Evolutionary conservation across 2,113 vertebrate species (phyloP), one percentile per base, ranked within the genome.

Genomic region (Sphaerodactylus townsendi): DNA sequence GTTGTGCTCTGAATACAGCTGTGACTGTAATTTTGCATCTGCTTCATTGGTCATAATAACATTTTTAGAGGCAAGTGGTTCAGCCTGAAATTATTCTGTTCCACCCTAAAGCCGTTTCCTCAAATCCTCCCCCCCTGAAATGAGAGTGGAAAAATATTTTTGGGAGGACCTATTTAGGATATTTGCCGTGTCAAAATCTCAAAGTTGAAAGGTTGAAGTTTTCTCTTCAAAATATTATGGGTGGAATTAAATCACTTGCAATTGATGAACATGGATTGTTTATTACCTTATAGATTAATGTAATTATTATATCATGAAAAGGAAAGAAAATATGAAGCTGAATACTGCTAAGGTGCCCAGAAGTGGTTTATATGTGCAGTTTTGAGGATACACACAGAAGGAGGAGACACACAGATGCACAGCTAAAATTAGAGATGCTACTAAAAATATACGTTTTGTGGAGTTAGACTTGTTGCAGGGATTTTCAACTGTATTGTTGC

Each of bases 11-110:
- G 92, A 88, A 93, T 96, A 94, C 95, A 96, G 95, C 96, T 96
- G 96, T 92, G 95, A 86, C 92, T 95, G 88, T 92, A 90, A 95
- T 95, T 95, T 87, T 94, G 92, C 95, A 95, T 94, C 95, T 96
- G 94, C 92, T 96, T 96, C 91, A 92, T 87, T 91, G 89, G 93
- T 93, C 93, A 86, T 75, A 83, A 87, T 74, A 84, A 70, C 2
- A 1, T 92, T 94, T 93, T 87, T 90, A 90, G 91, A 90, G 88
- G 62, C 33, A 56, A 94, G 91, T 77, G 91, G 92, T 93, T 92
- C 94, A 88, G 87, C 88, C 91, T 93, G 90, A 94, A 94, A 92
- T 94, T 86, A 90, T 82, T 86, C 68, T 89, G 92, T 90, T 46
- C 90, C 88, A 48, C 79, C 73, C 85, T 70, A 66, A 86, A 93